Evolutionary conservation across 2,113 vertebrate genomes (phyloP).

Genomic region (Piaya cayana): DNA sequence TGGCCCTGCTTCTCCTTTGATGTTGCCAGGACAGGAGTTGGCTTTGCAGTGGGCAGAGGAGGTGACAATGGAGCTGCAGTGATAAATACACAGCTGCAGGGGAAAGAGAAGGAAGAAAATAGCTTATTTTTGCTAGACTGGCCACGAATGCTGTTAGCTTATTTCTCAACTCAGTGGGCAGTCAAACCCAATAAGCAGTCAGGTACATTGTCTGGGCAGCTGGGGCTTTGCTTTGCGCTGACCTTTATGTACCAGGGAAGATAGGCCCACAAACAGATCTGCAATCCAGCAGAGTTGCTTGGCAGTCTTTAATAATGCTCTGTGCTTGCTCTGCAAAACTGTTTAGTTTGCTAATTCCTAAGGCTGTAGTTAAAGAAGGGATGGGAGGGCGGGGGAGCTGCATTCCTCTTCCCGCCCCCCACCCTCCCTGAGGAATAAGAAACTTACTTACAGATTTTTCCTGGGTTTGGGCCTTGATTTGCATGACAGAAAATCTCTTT

Average conservation of each 20-base stretch:
- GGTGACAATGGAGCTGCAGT: background rate
- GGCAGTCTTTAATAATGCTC: slow-evolving; percentile 60
- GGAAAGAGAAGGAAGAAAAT: background rate
- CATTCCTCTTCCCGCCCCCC: slow-evolving; percentile 15
- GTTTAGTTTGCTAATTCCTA: slow-evolving; percentile 69
- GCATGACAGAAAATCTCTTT: background rate
- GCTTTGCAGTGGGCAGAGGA: background rate
- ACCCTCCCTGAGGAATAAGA: background rate
- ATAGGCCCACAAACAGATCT: slow-evolving; percentile 19
- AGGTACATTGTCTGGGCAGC: slow-evolving; percentile 58
- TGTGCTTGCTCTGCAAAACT: slow-evolving; percentile 56
- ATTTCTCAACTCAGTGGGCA: slow-evolving; percentile 59
- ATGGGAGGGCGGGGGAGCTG: background rate
- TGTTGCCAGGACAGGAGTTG: background rate
- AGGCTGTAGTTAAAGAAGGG: slow-evolving; percentile 27
- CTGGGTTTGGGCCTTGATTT: background rate
- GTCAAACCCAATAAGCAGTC: slow-evolving; percentile 64
- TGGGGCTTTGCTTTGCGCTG: slow-evolving; percentile 36
- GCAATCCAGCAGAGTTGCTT: slow-evolving; percentile 39
- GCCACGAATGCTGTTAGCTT: background rate
- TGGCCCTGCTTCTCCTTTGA: background rate
- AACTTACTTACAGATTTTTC: background rate
- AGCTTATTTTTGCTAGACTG: slow-evolving; percentile 57
- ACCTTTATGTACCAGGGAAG: slow-evolving; percentile 15
- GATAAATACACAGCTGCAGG: slow-evolving; percentile 30